Evolutionary conservation across 1,140 invertebrate species (phyloP).

Genomic region (Euborellia annulipes): DNA sequence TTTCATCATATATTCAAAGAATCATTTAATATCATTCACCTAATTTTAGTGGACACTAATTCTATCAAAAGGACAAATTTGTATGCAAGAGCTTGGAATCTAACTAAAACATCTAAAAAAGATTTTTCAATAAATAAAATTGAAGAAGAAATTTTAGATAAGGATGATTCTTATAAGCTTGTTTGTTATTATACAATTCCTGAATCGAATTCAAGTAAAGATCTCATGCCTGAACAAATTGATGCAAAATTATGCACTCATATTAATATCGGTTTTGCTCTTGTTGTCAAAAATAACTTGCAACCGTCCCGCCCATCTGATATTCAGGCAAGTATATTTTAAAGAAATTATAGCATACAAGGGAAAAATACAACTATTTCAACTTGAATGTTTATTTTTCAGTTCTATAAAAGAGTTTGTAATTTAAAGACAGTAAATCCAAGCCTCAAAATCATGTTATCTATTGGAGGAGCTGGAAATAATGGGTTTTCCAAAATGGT

Average conservation of each 20-base stretch:
- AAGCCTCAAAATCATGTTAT: slow-evolving; percentile 58
- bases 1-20: too few species aligned
- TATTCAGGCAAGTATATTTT: slow-evolving; percentile 20
- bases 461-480: slow-evolving; percentile 48
- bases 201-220: slow-evolving; percentile 17
- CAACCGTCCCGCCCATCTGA: slow-evolving; percentile 26
- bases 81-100: too few species aligned
- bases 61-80: too few species aligned
- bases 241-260: slow-evolving; percentile 62
- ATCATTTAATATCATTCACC: too few species aligned
- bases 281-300: slow-evolving; percentile 43
- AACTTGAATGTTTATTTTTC: slow-evolving; percentile 9
- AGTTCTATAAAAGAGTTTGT: slow-evolving; percentile 35
- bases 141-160: background rate
- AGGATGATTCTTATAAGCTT: slow-evolving; percentile 19
- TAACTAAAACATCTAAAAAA: too few species aligned
- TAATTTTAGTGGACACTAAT: too few species aligned
- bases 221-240: slow-evolving; percentile 37
- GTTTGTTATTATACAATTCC: slow-evolving; percentile 52
- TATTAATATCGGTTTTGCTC: slow-evolving; percentile 58
- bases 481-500: slow-evolving; percentile 53
- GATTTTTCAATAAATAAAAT: too few species aligned
- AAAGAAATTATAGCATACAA: background rate
- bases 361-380: background rate
- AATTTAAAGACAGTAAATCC: slow-evolving; percentile 45